A percentile compares a stretch with the other conserved stretches of the same genome.
Conservation (phyloP, 2,113 vertebrate species). For the Alethe castanea region DNA sequence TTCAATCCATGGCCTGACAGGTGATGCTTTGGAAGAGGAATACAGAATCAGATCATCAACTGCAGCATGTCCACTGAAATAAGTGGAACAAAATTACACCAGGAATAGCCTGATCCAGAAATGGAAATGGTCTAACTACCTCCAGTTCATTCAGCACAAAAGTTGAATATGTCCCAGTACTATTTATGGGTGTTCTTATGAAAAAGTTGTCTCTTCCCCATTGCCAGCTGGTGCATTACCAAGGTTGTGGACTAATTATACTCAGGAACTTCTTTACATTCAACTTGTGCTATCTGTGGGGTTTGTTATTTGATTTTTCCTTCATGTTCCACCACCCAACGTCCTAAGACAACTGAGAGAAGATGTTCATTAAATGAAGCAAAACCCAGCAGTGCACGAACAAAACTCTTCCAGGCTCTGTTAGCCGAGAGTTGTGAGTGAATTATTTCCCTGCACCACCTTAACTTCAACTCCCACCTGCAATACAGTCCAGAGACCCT, state of each 20-base stretch:
- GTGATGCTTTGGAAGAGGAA: constrained; percentile 29
- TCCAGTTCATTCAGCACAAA: background rate
- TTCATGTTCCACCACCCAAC: background rate
- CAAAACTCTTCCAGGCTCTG: background rate
- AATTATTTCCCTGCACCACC: background rate
- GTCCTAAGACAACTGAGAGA: background rate
- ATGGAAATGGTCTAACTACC: background rate
- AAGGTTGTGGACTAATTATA: background rate
- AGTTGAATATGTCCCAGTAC: background rate
- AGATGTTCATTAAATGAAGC: background rate
- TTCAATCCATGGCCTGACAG: constrained; percentile 26
- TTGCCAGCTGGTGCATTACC: background rate
- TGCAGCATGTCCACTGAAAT: background rate
- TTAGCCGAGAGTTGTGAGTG: background rate
- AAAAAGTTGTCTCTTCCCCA: background rate
- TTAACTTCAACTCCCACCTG: background rate
- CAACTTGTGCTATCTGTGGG: background rate
- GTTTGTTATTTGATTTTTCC: background rate
- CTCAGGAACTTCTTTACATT: background rate
- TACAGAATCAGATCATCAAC: background rate
- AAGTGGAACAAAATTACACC: background rate
- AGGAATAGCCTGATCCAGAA: background rate
- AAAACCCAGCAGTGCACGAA: background rate
- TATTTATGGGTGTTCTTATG: background rate
- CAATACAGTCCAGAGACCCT: background rate